Conservation (phyloP, 2,113 vertebrate species). For the Macquaria australasica region DNA sequence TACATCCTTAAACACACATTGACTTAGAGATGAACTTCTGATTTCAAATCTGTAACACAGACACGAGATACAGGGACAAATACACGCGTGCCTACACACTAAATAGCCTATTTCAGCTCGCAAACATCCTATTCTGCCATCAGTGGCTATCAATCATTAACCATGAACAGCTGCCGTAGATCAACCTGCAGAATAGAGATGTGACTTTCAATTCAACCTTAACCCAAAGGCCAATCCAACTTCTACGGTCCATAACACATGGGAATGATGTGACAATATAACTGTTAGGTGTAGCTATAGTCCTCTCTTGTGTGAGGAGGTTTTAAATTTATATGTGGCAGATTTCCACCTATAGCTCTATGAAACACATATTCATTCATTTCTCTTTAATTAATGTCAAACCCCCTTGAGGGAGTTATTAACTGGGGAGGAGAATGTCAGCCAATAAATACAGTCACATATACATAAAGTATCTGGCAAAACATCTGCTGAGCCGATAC, state of each 20-base stretch:
- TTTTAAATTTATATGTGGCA: background rate
- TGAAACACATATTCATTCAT: background rate
- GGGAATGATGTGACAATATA: background rate
- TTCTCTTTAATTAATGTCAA: no score
- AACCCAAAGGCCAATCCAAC: background rate
- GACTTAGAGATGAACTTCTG: background rate
- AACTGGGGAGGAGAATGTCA: no score
- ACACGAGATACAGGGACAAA: background rate
- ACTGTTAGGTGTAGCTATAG: background rate
- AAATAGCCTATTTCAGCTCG: background rate
- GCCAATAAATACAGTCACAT: no score
- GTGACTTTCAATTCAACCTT: background rate
- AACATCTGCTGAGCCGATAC: no score
- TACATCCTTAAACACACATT: conserved; percentile 27
- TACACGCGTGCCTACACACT: background rate
- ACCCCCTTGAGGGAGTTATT: no score
- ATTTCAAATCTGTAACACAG: conserved; percentile 1
- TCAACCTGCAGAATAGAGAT: background rate
- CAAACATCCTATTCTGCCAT: conserved; percentile 12
- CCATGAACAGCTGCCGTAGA: background rate
- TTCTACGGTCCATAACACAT: background rate
- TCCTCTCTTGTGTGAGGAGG: background rate
- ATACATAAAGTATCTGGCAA: no score
- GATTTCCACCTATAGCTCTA: background rate
- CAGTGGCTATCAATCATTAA: conserved; percentile 41